phyloP scores from a whole-genome alignment of 2,797 vertebrate species.

The Apogon hyalosoma region DNA sequence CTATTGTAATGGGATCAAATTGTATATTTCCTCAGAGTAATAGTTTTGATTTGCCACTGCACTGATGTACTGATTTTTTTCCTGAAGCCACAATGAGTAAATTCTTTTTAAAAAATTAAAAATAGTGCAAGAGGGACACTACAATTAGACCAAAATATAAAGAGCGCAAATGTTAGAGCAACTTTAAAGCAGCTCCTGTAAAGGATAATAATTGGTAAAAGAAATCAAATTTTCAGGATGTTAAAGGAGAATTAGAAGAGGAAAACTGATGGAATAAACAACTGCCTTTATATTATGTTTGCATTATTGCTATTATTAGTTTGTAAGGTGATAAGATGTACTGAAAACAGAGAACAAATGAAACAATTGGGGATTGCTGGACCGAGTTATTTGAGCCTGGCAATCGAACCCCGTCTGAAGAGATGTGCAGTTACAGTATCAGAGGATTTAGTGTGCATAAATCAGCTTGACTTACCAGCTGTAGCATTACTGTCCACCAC shows the following conservation, averaged over 20 bases:
- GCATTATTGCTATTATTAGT: constrained; percentile 38
- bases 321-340: constrained; percentile 50
- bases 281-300: constrained; percentile 17
- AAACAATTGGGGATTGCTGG: constrained; percentile 43
- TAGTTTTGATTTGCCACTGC: no score
- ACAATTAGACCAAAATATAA: not conserved
- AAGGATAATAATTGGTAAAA: not conserved
- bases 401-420: constrained; percentile 41
- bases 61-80: no score
- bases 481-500: constrained; percentile 29
- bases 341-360: constrained; percentile 62
- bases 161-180: not conserved
- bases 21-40: no score
- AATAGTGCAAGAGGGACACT: not conserved
- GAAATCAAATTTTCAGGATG: not conserved
- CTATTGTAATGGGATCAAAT: no score
- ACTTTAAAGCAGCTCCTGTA: not conserved
- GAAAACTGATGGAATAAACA: not conserved
- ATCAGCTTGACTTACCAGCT: constrained; percentile 46
- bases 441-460: constrained; percentile 54
- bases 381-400: constrained; percentile 61
- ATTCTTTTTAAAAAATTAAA: no score
- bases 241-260: not conserved
- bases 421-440: constrained; percentile 62
- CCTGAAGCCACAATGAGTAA: no score